Conservation (phyloP, 2,113 vertebrate species). For the Carassius auratus region DNA sequence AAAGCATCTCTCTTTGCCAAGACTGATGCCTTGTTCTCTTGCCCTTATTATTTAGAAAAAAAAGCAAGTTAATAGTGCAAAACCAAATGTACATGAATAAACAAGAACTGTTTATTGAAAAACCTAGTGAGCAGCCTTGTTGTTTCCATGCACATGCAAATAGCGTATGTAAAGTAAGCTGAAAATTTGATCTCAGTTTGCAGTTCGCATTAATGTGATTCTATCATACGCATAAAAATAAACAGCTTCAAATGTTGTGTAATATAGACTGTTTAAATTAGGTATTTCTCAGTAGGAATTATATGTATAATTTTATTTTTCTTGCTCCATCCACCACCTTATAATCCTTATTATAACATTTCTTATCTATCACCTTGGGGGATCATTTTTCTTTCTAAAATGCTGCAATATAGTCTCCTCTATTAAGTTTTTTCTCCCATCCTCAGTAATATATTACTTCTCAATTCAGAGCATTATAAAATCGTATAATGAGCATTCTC, state of each 20-base stretch:
- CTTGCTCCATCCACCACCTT: background rate
- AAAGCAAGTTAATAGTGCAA: background rate
- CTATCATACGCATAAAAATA: background rate
- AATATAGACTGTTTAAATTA: background rate
- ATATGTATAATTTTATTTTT: background rate
- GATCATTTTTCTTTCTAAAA: too few species aligned
- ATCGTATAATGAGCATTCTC: background rate
- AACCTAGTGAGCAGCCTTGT: background rate
- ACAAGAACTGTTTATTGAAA: background rate
- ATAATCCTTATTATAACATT: too few species aligned
- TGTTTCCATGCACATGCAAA: background rate
- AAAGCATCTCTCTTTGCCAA: background rate
- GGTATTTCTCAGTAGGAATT: too few species aligned
- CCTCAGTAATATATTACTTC: background rate
- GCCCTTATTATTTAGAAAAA: background rate
- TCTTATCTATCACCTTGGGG: too few species aligned
- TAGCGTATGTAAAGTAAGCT: background rate
- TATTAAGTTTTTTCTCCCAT: too few species aligned
- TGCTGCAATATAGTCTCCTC: too few species aligned
- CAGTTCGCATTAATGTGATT: background rate
- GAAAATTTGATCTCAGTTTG: background rate
- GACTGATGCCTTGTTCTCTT: background rate
- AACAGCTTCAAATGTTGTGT: background rate
- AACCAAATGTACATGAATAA: background rate
- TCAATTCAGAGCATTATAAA: background rate